phyloP scores from a whole-genome alignment of 2,797 vertebrate species.

The Adelosebastes latens region DNA sequence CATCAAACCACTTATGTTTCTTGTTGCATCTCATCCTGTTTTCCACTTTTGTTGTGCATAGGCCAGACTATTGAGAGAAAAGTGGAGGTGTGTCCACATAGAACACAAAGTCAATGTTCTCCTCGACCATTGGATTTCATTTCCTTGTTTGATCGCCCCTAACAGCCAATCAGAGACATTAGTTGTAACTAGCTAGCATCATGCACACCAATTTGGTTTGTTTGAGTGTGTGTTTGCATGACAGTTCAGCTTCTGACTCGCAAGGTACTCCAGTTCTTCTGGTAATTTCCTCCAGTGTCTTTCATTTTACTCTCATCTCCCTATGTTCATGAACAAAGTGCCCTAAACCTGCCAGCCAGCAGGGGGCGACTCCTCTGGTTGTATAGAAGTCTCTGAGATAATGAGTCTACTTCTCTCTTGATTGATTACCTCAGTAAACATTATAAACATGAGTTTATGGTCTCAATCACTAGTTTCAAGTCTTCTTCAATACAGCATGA shows the following conservation, averaged over 20 bases:
- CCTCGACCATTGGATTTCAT: background rate
- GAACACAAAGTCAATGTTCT: background rate
- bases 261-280: background rate
- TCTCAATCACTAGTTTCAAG: too few species aligned
- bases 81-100: background rate
- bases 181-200: background rate
- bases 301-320: background rate
- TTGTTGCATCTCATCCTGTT: background rate
- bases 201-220: too few species aligned
- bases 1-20: background rate
- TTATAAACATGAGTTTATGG: too few species aligned
- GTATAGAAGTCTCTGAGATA: too few species aligned
- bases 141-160: background rate
- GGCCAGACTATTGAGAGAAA: background rate
- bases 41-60: background rate
- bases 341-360: too few species aligned
- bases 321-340: too few species aligned
- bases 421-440: too few species aligned
- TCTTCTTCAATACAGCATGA: too few species aligned
- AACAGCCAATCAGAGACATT: background rate
- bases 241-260: background rate
- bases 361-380: too few species aligned
- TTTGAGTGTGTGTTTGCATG: background rate
- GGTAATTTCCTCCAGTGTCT: background rate
- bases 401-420: too few species aligned